Base-by-base conservation (phyloP, 2,797 vertebrate species). In the Scolopax rusticola region DNA sequence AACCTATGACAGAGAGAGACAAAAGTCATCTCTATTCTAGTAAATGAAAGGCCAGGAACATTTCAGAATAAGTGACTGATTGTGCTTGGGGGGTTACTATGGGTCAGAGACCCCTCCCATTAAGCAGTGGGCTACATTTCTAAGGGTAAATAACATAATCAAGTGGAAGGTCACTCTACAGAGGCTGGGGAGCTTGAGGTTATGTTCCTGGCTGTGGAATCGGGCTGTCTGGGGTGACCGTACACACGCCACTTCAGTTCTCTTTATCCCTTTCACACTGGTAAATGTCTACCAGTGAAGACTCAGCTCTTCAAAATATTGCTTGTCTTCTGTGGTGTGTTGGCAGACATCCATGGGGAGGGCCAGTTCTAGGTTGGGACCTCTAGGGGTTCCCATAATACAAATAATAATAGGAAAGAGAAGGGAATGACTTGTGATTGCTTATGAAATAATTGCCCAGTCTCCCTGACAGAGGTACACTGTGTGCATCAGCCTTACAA, bases 301-400 rank as follows among this genome's bases (percentile, higher is more conserved):
- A 40, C 30, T 73, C 32, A 65, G 36, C 27, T 90, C 20, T 92
- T 73, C 45, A 69, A 50, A 88, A 74, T 0, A 60, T 24, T 16
- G 21, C 65, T 84, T 84, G 8, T 74, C 65, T 88, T 60, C 68
- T 41, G 6, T 51, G 38, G 7, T 80, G 11, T 32, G 8, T 71
- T 77, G 71, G 24, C 54, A 77, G 71, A 54, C 11, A 5, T 16
- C 30, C 28, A 4, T 21, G 43, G 30, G 30, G 30, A 91, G 19
- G n/a, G 33, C 51, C 64, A 84, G 12, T 90, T 95, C 81, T 80
- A 85, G 51, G 57, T 0, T 93, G 78, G 81, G 78, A 68, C 94
- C 95, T 95, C 86, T 97, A 92, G 91, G 93, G 94, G 90, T 90
- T 96, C 93, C 90, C 71, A 80, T 90, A 93, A 63, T 94, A 89